Evolutionary conservation across 2,888 invertebrate species (phyloP).

Genomic region (Macrophya alboannulata): DNA sequence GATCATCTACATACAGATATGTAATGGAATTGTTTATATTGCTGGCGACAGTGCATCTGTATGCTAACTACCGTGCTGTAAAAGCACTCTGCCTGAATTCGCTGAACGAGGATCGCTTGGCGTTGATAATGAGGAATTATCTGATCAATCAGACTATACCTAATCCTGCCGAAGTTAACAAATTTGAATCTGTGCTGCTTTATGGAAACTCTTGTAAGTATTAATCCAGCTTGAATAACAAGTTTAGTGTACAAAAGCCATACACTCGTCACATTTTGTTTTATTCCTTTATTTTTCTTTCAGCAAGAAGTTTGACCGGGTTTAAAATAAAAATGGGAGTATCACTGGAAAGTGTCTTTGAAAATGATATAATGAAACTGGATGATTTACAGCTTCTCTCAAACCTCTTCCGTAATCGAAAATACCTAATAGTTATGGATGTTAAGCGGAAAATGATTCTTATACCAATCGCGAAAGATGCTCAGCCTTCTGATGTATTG

Average conservation of each 20-base stretch:
- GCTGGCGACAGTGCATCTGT: conserved; percentile 90
- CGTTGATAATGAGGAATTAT: conserved; percentile 87
- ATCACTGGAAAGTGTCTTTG: conserved; percentile 80
- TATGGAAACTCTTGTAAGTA: conserved; percentile 79
- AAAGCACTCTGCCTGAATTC: conserved; percentile 89
- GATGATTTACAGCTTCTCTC: conserved; percentile 79
- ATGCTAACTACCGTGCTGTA: conserved; percentile 94
- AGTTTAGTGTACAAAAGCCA: conserved; percentile 35
- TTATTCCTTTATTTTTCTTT: conserved; percentile 70
- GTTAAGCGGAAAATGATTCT: conserved; percentile 80
- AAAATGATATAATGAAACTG: conserved; percentile 65
- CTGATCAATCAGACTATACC: conserved; percentile 84
- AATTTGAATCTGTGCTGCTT: conserved; percentile 86
- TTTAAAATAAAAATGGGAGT: conserved; percentile 84
- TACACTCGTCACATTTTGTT: conserved; percentile 23
- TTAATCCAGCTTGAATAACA: conserved; percentile 44
- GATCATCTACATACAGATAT: conserved; percentile 81
- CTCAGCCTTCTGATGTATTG: conserved; percentile 82
- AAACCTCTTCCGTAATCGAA: conserved; percentile 80
- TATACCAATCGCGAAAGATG: conserved; percentile 82
- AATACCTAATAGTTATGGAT: conserved; percentile 83
- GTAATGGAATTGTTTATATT: conserved; percentile 88
- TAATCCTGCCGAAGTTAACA: conserved; percentile 86
- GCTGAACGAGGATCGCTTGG: conserved; percentile 90
- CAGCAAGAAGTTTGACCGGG: conserved; percentile 84